A percentile compares a stretch with the other conserved stretches of the same genome.
Conservation (phyloP, 2,113 vertebrate species). For the Typhlomys cinereus region DNA sequence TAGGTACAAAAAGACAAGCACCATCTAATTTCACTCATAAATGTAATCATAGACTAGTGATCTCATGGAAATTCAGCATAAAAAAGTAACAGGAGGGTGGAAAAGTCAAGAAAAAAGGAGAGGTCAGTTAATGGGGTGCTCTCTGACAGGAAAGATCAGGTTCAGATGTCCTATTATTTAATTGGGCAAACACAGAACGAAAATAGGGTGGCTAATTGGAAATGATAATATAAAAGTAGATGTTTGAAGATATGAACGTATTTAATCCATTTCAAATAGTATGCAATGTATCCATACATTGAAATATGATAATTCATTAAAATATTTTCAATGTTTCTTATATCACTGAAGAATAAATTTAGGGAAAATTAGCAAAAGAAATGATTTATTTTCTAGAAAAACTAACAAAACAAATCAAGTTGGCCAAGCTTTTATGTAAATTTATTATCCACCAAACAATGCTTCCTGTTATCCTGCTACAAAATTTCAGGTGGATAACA, state of each 20-base stretch:
- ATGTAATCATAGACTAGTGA: background rate
- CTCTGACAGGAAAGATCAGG: background rate
- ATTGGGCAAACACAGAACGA: background rate
- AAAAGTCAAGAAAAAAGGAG: background rate
- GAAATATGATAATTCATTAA: background rate
- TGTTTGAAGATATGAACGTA: background rate
- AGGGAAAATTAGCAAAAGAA: background rate
- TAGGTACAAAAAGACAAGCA: background rate
- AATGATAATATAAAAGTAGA: background rate
- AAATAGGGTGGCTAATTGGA: background rate
- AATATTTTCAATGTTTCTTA: background rate
- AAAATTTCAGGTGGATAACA: background rate
- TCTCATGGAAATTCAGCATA: background rate
- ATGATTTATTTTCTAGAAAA: background rate
- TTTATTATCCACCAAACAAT: background rate
- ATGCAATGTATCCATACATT: background rate
- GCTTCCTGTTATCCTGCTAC: background rate
- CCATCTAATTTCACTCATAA: background rate
- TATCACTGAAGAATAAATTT: background rate
- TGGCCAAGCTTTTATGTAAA: background rate
- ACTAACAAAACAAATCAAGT: background rate
- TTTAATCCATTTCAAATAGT: background rate
- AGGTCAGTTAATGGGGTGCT: too few relatives aligned
- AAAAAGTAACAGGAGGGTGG: too few relatives aligned
- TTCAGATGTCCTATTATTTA: background rate